These are phyloP conservation scores for Danio tinwini DNA, from an alignment of 2,797 vertebrate species.

Conservation along the genomic window DNA sequence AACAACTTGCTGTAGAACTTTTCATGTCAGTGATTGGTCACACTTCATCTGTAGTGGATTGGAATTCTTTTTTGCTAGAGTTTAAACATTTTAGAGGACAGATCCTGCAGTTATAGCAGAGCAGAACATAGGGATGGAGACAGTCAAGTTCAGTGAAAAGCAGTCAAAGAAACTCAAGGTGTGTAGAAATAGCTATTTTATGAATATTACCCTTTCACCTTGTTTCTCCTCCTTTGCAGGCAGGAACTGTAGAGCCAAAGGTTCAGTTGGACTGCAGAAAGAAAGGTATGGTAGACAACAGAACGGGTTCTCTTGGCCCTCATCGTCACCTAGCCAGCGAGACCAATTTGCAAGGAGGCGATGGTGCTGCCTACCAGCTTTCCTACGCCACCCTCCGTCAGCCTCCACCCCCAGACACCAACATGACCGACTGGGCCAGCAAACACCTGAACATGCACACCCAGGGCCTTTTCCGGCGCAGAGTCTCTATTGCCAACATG, in stretches of 20 bases:
- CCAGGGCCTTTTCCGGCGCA: conserved; percentile 88
- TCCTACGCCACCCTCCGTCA: conserved; percentile 83
- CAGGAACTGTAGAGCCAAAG: conserved; percentile 75
- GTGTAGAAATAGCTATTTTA: conserved; percentile 38
- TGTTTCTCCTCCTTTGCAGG: conserved; percentile 66
- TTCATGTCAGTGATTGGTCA: not conserved
- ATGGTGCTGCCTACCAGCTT: conserved; percentile 72
- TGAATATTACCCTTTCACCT: not conserved
- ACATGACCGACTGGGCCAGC: conserved; percentile 91
- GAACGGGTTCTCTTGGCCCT: conserved; percentile 73
- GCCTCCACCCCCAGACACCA: conserved; percentile 78
- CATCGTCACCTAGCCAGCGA: conserved; percentile 66
- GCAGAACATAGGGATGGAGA: conserved; percentile 46
- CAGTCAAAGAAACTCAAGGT: conserved; percentile 55
- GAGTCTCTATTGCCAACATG: conserved; percentile 91
- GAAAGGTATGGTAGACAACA: conserved; percentile 75
- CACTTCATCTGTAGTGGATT: not conserved
- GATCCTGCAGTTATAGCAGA: conserved; percentile 56
- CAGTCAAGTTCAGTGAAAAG: conserved; percentile 39
- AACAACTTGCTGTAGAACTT: conserved; percentile 3
- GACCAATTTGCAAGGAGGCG: conserved; percentile 65
- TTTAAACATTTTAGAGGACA: conserved; percentile 53
- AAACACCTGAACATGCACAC: conserved; percentile 94
- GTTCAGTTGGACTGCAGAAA: conserved; percentile 75
- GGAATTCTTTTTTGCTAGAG: conserved; percentile 16